These are phyloP conservation scores for Ochropacha duplaris DNA, from an alignment of 2,888 invertebrate species.

Conservation along the genomic window DNA sequence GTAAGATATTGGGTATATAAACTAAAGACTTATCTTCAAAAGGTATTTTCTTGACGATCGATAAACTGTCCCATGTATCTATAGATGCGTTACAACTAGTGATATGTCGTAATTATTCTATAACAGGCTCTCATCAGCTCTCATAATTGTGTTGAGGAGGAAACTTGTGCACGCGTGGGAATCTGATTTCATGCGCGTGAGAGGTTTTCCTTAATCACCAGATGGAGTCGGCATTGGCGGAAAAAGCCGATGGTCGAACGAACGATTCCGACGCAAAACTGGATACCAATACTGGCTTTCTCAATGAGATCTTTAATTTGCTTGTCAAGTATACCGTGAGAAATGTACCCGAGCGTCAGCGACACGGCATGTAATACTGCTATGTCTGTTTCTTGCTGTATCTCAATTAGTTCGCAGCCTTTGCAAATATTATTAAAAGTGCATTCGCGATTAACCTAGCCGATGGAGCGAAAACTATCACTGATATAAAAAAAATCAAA, in stretches of 20 bases:
- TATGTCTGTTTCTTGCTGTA: not conserved
- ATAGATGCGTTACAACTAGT: not conserved
- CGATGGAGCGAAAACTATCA: not conserved
- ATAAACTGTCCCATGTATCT: not conserved
- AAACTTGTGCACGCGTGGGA: constrained; percentile 72
- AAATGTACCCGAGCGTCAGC: constrained; percentile 11
- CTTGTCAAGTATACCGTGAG: constrained; percentile 41
- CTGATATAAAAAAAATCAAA: too few species aligned
- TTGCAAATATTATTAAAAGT: not conserved
- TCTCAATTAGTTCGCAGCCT: not conserved
- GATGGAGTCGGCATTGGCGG: constrained; percentile 36
- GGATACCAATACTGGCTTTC: constrained; percentile 45
- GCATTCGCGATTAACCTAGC: not conserved
- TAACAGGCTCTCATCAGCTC: constrained; percentile 30
- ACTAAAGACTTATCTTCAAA: not conserved
- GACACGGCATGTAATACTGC: not conserved
- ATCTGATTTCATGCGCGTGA: constrained; percentile 68
- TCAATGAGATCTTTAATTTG: constrained; percentile 43
- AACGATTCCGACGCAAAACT: constrained; percentile 43
- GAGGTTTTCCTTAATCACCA: constrained; percentile 64
- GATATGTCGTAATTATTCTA: constrained; percentile 5
- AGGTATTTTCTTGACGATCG: not conserved
- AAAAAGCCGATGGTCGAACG: constrained; percentile 53
- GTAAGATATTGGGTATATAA: not conserved
- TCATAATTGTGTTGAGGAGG: constrained; percentile 59